Percentiles rank a stretch among this genome's conserved stretches.
Evolutionary conservation across 2,797 vertebrate genomes (phyloP).

Genomic region (Clarias laeviceps): DNA sequence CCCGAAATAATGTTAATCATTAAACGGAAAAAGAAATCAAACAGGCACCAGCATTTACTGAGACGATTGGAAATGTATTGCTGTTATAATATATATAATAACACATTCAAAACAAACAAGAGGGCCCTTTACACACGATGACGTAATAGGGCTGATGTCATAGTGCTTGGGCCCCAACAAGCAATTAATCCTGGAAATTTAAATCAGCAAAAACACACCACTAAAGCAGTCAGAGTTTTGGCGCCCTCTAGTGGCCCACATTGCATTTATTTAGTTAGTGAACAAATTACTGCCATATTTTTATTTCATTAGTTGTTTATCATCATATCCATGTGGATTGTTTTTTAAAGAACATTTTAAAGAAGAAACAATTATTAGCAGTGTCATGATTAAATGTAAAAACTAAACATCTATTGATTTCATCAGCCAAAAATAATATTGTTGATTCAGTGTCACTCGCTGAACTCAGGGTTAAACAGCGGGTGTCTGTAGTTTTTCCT

Average conservation of each 20-base stretch:
- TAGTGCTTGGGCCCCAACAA: not conserved
- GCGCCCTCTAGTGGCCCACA: not conserved
- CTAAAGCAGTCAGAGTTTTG: no score
- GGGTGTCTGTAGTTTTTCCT: not conserved
- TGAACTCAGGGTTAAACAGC: not conserved
- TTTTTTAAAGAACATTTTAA: not conserved
- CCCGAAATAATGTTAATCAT: not conserved
- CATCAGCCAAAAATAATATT: not conserved
- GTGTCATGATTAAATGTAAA: not conserved
- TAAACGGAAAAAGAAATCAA: no score
- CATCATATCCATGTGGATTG: not conserved
- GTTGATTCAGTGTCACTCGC: no score
- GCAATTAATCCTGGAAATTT: not conserved
- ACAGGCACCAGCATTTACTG: not conserved
- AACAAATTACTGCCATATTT: not conserved
- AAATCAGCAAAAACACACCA: no score
- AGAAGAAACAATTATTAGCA: no score
- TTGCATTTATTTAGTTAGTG: not conserved
- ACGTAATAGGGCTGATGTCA: no score
- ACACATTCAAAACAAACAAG: no score
- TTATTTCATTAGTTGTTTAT: not conserved
- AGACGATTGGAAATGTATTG: no score
- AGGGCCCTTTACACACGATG: no score
- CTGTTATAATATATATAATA: no score
- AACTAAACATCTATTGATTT: not conserved